Evolutionary conservation across 2,888 invertebrate species (phyloP).

Genomic region (Pyrocoelia pectoralis): DNA sequence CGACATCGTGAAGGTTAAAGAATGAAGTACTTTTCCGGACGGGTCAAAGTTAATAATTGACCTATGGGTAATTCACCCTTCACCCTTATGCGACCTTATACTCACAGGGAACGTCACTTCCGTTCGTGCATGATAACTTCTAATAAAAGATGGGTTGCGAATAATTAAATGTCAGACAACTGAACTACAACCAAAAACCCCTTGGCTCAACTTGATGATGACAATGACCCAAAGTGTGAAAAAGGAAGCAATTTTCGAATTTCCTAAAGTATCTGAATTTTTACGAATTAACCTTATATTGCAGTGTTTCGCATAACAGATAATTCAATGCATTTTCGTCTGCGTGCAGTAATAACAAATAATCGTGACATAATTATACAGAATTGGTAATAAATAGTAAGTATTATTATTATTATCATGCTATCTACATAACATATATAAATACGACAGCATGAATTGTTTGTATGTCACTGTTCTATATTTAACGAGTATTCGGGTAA

Average conservation of each 20-base stretch:
- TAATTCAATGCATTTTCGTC: neutral
- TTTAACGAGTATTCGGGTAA: neutral
- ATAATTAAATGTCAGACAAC: constrained; percentile 9
- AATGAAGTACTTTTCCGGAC: constrained; percentile 20
- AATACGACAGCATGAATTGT: neutral
- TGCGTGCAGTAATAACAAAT: neutral
- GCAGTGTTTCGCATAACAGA: neutral
- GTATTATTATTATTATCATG: neutral
- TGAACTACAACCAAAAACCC: too few species aligned
- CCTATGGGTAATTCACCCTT: constrained; percentile 13
- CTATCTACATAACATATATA: neutral
- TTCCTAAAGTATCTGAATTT: too few species aligned
- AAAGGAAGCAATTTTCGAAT: too few species aligned
- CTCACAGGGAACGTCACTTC: constrained; percentile 23
- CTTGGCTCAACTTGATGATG: too few species aligned
- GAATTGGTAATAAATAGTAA: neutral
- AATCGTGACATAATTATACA: neutral
- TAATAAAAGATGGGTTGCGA: constrained; percentile 13
- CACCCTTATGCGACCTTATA: constrained; percentile 9
- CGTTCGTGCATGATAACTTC: constrained; percentile 30
- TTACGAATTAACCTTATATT: too few species aligned
- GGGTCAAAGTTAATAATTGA: constrained; percentile 28
- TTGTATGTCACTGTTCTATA: neutral
- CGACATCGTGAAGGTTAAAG: constrained; percentile 30
- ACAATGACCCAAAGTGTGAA: too few species aligned